Base-by-base conservation (phyloP, 2,888 invertebrate genomes). In the Liodrosophila aerea region DNA sequence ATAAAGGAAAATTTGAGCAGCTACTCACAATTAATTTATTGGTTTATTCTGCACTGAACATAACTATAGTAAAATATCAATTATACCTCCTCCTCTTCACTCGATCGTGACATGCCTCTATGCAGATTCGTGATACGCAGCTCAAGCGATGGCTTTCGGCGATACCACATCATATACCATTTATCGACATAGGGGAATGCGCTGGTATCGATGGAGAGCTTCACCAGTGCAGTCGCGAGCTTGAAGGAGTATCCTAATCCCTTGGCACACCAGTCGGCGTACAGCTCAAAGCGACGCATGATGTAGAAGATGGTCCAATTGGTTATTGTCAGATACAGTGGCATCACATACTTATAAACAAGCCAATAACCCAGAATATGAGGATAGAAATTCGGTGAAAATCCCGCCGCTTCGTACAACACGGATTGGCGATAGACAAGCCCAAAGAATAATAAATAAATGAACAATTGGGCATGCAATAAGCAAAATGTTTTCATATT, bases 311-410 rank as follows among this genome's bases (percentile, higher is more conserved):
- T 9, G 0, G 76, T 36, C 68, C 77, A 76, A 7, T 59, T 69
- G 7, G 51, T 49, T 0, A 84, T 29, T 0, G 71, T 73, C 1
- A 67, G 31, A 41, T 64, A 71, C 0, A 59, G 7, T 0, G 71
- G 65, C 76, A 81, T 63, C 1, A 76, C 50, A 16, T 80, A 81
- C 34, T 76, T 80, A 11, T 72, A 84, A 0, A 76, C 69, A 44
- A 81, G 43, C 68, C 72, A 85, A 16, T 80, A 80, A n/a, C 73
- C 73, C 4, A 67, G 57, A 1, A 72, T 59, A 1, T 30, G 40
- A 0, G 81, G 81, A 51, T 71, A 71, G 7, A 46, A 61, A 0
- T 5, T 0, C 0, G 15, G 2, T 0, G 59, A n/a, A 4, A 81
- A 81, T 0, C 86, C 86, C 0, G 74, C 67, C 0, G 82, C 68